Percentiles rank a stretch among this genome's conserved stretches.
These are phyloP conservation scores for Zaprionus obscuricornis DNA, from an alignment of 2,888 invertebrate species.

Conservation along the genomic window DNA sequence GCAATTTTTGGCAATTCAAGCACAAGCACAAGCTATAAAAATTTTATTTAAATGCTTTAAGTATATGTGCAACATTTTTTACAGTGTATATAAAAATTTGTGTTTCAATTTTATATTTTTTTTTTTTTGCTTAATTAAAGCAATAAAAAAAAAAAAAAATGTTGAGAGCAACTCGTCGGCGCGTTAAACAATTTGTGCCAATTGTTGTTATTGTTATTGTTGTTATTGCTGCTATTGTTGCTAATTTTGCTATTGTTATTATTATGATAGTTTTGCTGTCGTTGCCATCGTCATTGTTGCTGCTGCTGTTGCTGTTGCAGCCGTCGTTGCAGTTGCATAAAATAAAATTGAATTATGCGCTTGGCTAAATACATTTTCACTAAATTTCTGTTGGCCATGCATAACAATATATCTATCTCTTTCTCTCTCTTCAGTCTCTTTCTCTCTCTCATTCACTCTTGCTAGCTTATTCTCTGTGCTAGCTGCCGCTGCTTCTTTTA, in stretches of 20 bases:
- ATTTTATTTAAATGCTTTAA: background rate
- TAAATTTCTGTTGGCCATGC: conserved; percentile 61
- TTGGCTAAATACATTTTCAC: conserved; percentile 74
- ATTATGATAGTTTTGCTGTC: conserved; percentile 20
- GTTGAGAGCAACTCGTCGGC: conserved; percentile 57
- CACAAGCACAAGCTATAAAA: too few relatives aligned
- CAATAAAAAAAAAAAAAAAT: conserved; percentile 79
- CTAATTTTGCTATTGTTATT: conserved; percentile 43
- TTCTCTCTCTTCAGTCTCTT: too few relatives aligned
- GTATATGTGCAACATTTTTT: background rate
- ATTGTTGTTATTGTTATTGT: conserved; percentile 51
- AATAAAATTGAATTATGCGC: conserved; percentile 79
- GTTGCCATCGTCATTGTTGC: background rate
- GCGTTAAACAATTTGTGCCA: conserved; percentile 63
- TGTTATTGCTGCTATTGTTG: conserved; percentile 40
- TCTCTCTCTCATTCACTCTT: too few relatives aligned
- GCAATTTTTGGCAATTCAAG: too few relatives aligned
- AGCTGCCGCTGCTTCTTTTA: conserved; percentile 6
- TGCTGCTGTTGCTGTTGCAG: conserved; percentile 30
- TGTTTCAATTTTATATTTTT: background rate
- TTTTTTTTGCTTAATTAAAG: conserved; percentile 64
- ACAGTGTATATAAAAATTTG: conserved; percentile 6
- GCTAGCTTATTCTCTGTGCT: too few relatives aligned
- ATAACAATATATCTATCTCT: conserved; percentile 29
- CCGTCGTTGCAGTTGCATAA: conserved; percentile 57